Base-by-base conservation (phyloP, 35 echinoderm and acorn worm species). In the Apostichopus japonicus region DNA sequence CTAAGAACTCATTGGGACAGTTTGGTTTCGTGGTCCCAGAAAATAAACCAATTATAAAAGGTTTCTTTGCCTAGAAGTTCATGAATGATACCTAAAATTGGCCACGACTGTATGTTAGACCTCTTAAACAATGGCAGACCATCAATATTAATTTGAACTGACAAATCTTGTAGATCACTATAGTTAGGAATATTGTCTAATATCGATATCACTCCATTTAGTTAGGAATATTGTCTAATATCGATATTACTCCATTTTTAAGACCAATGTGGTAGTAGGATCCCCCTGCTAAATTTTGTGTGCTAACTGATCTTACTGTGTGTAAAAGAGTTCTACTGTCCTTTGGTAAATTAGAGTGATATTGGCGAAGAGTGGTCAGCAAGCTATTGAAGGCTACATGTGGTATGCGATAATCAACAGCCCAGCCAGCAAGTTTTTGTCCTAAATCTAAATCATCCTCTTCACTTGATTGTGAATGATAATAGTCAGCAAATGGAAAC, bases 91-190 rank as follows among this genome's bases (percentile, higher is more conserved):
- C 91, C 94, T 77, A 93, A 72, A 17, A 93, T 93, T 78, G 94
- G 94, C 94, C 94, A 95, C 54, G 93, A 90, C 52, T 93, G 90
- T 22, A 23, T 19, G 22, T 55, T 80, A 17, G 82, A 79, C 67
- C 86, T 93, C 56, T 95, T 95, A 65, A 95, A 95, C 54, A 95
- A 90, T 27, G 92, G 91, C 33, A 95, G 21, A 65, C 94, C 92
- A 90, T 95, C 94, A 61, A 95, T 90, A 61, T 81, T 81, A 24
- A 93, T 83, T 57, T 93, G 77, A 5, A 93, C 9, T 14, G 55
- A 27, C 13, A 93, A 53, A 33, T 72, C 33, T 19, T 14, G 19
- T 33, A 33, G 27, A 33, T 33, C 27, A 33, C 27, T 1, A 33
- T 3, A 76, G 7, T 6, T 54, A 6, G 17, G 73, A 17, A 24